Evolutionary conservation across 2,113 vertebrate species (phyloP), one percentile per base, ranked within the genome.

Genomic region (Marmota flaviventris): DNA sequence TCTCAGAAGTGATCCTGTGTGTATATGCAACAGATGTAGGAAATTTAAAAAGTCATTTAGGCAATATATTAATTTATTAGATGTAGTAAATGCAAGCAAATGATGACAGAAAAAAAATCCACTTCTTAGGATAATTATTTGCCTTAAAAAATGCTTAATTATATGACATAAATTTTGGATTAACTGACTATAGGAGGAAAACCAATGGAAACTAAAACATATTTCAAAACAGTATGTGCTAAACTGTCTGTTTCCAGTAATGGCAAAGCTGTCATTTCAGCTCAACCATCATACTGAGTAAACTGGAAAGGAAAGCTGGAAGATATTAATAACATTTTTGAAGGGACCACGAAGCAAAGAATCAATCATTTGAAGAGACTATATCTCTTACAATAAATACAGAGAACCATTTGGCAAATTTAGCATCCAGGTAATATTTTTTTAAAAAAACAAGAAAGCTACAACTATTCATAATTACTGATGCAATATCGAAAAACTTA

Each of bases 181-280:
- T 65, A 81, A 85, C 2, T 73, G 13, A 65, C 13, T 70, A 18
- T 51, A 90, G 22, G 5, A 93, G n/a, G 34, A 82, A 95, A 85
- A 93, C 79, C 45, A 82, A 67, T n/a, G 25, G 81, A 92, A 95
- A 65, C 18, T 94, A 73, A 92, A 89, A 89, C 2, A n/a, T 18
- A 81, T 89, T 89, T 85, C 75, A 86, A 90, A 87, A 83, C 75
- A 72, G 13, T 61, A 91, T 58, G 20, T 79, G 14, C 29, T 72
- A 53, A 79, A 48, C 22, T 78, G 20, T 42, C 77, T 92, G 48
- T n/a, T 93, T 92, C n/a, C 27, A 92, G 32, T 91, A 76, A 90
- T n/a, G 18, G 45, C 29, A 88, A 32, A 65, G 42, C 14, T 73
- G 56, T 17, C 32, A 82, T 45, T 96, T 85, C 45, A 89, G 85